phyloP scores from a whole-genome alignment of 2,113 vertebrate genomes.

The Pipra filicauda region DNA sequence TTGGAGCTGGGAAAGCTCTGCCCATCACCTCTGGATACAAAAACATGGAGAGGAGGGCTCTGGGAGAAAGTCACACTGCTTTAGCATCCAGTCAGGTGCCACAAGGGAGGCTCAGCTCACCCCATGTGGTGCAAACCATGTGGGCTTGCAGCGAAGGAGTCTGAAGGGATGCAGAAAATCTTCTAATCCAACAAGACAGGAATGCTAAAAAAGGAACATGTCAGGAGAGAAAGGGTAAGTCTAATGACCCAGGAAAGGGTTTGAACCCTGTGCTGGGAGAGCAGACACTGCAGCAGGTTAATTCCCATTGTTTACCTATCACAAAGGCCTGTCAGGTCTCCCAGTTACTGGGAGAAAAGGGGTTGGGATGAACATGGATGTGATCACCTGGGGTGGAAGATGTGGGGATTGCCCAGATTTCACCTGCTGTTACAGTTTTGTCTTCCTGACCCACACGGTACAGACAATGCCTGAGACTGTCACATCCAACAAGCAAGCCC shows the following conservation, averaged over 20 bases:
- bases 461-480: neutral
- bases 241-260: neutral
- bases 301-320: neutral
- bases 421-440: neutral
- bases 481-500: fast-evolving
- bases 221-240: neutral
- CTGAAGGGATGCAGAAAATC: neutral
- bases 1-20: neutral
- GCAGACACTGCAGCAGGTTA: neutral
- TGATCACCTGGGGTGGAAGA: neutral
- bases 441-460: fast-evolving
- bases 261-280: neutral
- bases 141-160: neutral
- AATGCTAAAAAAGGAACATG: neutral
- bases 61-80: neutral
- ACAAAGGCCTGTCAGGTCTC: neutral
- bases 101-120: neutral
- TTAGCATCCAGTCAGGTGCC: neutral
- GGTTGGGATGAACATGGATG: neutral
- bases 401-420: neutral
- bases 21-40: neutral
- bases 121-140: fast-evolving
- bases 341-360: neutral
- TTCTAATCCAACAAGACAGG: neutral
- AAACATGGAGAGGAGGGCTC: neutral